These are phyloP conservation scores for Mastomys natalensis DNA, from an alignment of 2,113 vertebrate species.

Conservation along the genomic window DNA sequence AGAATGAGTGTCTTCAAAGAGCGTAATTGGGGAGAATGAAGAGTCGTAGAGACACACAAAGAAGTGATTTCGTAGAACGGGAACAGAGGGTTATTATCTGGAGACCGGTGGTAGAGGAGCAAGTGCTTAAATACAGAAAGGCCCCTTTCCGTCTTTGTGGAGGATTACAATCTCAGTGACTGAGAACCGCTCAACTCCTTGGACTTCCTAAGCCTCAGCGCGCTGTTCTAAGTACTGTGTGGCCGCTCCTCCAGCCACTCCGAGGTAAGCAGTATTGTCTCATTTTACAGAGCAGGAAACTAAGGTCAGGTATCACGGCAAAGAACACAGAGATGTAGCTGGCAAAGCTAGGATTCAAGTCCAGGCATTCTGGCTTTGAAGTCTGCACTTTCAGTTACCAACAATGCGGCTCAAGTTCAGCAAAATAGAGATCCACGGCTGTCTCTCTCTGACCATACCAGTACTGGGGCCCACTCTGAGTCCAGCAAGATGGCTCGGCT, in stretches of 20 bases:
- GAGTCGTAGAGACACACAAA: conserved; percentile 28
- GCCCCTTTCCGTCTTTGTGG: neutral
- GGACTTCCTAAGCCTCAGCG: neutral
- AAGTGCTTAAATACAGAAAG: neutral
- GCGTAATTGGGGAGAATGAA: conserved; percentile 13
- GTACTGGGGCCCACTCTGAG: rapidly evolving
- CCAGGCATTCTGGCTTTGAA: neutral
- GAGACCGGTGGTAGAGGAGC: neutral
- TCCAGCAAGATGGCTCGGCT: neutral
- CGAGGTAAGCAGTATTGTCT: neutral
- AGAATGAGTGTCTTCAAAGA: conserved; percentile 57
- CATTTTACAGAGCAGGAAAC: neutral
- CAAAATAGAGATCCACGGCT: neutral
- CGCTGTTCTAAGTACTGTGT: neutral
- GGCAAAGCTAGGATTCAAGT: neutral
- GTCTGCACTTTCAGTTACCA: neutral
- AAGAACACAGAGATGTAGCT: neutral
- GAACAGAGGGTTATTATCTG: neutral
- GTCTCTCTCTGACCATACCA: neutral
- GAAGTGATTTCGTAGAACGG: neutral
- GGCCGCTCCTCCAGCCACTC: neutral
- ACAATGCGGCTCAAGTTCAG: neutral
- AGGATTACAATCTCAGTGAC: neutral
- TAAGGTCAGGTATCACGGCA: neutral
- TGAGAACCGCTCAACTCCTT: rapidly evolving